These are phyloP conservation scores for Diachasmimorpha longicaudata DNA, from an alignment of 1,140 invertebrate species.

Conservation along the genomic window DNA sequence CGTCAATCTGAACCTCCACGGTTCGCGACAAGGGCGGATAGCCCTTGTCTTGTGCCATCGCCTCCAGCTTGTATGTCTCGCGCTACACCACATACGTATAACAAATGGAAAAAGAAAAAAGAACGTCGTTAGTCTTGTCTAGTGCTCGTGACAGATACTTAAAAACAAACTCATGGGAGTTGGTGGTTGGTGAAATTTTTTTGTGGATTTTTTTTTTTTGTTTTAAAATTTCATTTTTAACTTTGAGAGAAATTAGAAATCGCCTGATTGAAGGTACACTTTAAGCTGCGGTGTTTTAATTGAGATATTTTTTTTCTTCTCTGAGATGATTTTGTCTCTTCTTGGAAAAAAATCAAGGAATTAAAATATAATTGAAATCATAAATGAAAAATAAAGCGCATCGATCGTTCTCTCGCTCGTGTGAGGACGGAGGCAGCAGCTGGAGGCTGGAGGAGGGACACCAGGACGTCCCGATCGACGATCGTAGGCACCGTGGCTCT, in stretches of 20 bases:
- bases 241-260: background rate
- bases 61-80: constrained; percentile 96
- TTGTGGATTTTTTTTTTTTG: constrained; percentile 17
- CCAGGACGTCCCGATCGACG: constrained; percentile 40
- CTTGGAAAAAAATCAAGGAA: background rate
- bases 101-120: constrained; percentile 72
- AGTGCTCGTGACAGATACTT: constrained; percentile 35
- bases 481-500: constrained; percentile 40
- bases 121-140: constrained; percentile 66
- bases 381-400: constrained; percentile 29
- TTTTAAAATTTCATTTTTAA: background rate
- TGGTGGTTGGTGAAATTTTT: constrained; percentile 19
- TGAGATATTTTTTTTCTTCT: background rate
- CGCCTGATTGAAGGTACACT: background rate
- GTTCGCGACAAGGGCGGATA: constrained; percentile 90
- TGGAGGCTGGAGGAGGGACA: constrained; percentile 45
- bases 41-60: constrained; percentile 95
- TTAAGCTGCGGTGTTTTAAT: constrained; percentile 22
- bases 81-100: constrained; percentile 70
- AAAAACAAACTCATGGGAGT: constrained; percentile 21
- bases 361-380: background rate
- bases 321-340: constrained; percentile 9
- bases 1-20: constrained; percentile 96
- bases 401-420: constrained; percentile 32
- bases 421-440: constrained; percentile 47